These are phyloP conservation scores for Leptopilina myrica DNA, from an alignment of 2,888 invertebrate genomes.

Conservation along the genomic window DNA sequence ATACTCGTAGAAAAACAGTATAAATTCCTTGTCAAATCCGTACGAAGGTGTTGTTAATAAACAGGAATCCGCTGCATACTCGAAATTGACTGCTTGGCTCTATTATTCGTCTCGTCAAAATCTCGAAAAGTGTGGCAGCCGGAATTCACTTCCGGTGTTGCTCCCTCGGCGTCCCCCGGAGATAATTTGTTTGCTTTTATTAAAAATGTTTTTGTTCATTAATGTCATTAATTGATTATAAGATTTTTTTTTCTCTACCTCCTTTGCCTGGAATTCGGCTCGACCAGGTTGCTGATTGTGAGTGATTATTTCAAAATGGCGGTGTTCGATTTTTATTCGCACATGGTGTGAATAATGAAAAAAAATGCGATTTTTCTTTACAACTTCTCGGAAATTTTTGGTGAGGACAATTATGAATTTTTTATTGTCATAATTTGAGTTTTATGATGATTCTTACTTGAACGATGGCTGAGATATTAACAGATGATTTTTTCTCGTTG, in stretches of 20 bases:
- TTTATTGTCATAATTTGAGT: not conserved
- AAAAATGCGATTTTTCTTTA: not conserved
- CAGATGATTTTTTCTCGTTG: not conserved
- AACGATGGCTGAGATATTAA: not conserved
- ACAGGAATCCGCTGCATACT: not conserved
- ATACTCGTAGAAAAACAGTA: not conserved
- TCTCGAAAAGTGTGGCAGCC: not conserved
- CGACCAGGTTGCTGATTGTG: not conserved
- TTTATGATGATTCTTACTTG: not conserved
- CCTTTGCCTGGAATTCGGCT: not conserved
- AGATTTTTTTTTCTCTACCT: not conserved
- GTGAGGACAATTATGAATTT: not conserved
- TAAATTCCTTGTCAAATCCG: not conserved
- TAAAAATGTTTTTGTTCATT: not conserved
- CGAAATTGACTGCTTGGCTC: not conserved
- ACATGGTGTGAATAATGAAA: not conserved
- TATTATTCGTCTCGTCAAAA: constrained; percentile 1
- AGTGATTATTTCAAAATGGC: not conserved
- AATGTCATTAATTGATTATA: not conserved
- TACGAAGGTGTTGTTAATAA: not conserved
- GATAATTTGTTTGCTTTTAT: not conserved
- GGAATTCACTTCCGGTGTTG: not conserved
- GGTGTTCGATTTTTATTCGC: not conserved
- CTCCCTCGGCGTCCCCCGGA: not conserved
- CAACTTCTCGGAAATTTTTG: not conserved